Evolutionary conservation across 2,797 vertebrate genomes (phyloP).

Genomic region (Melanogrammus aeglefinus): DNA sequence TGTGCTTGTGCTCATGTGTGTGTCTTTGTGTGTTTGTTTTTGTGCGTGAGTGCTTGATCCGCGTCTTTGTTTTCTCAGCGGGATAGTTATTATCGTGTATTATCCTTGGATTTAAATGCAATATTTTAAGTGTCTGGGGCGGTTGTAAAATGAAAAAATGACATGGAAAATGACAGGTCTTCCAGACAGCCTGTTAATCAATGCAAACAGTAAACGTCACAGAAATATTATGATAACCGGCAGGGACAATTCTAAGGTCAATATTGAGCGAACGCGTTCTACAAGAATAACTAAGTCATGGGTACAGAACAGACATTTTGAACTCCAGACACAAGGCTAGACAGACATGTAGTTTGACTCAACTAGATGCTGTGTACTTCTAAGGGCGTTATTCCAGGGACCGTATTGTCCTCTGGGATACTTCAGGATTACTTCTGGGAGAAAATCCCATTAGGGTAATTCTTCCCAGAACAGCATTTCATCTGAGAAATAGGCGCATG

Average conservation of each 20-base stretch:
- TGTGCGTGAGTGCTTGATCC: background rate
- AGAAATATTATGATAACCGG: background rate
- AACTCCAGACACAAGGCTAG: background rate
- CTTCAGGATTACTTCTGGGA: background rate
- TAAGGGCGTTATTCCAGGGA: background rate
- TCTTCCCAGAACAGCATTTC: background rate
- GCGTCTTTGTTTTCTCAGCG: background rate
- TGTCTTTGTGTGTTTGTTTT: slow-evolving; percentile 1
- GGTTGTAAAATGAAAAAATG: background rate
- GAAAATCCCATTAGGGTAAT: background rate
- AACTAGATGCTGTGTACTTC: background rate
- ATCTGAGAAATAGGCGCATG: background rate
- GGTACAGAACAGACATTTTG: background rate
- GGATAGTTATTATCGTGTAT: background rate
- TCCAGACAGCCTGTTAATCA: background rate
- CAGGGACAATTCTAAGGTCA: slow-evolving; percentile 6
- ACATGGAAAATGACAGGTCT: background rate
- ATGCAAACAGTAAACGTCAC: background rate
- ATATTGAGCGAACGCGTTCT: background rate
- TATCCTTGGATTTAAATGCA: background rate
- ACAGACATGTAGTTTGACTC: slow-evolving; percentile 11
- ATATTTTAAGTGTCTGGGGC: background rate
- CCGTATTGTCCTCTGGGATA: background rate
- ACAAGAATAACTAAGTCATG: background rate
- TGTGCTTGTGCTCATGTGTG: slow-evolving; percentile 6